These are phyloP conservation scores for Coendou prehensilis DNA, from an alignment of 2,797 vertebrate genomes.

Conservation along the genomic window DNA sequence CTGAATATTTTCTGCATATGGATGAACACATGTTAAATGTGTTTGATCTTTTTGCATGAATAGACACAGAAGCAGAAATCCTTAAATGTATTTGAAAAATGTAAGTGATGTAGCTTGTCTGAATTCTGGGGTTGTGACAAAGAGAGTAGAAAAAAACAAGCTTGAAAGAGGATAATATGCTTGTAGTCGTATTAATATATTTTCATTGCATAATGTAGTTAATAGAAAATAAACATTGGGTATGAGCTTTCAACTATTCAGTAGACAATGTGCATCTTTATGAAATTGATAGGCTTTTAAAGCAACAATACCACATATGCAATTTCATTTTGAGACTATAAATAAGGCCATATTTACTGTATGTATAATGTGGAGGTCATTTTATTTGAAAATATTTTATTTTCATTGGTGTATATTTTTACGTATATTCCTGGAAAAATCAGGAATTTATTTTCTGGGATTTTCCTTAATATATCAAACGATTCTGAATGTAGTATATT, in stretches of 20 bases:
- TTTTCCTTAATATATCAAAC: slow-evolving; percentile 1
- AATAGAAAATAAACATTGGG: not conserved
- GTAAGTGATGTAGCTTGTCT: not conserved
- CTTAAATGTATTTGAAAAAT: not conserved
- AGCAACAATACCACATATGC: fast-evolving
- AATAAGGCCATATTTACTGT: not conserved
- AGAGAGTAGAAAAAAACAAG: not conserved
- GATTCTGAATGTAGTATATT: not conserved
- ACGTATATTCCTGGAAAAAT: not conserved
- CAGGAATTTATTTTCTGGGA: not conserved
- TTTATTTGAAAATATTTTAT: not conserved
- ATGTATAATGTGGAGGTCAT: not conserved
- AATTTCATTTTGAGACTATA: not conserved
- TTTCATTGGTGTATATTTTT: not conserved
- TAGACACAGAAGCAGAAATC: not conserved
- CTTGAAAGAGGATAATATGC: not conserved
- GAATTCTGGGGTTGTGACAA: not conserved
- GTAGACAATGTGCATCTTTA: not conserved
- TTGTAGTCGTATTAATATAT: not conserved
- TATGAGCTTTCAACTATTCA: not conserved
- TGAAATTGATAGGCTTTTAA: not conserved
- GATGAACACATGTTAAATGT: not conserved
- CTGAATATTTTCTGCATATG: not conserved
- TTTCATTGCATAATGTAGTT: not conserved
- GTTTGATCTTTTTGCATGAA: not conserved